These are phyloP conservation scores for Gandaritis pyraliata DNA, from an alignment of 2,888 invertebrate species.

Conservation along the genomic window DNA sequence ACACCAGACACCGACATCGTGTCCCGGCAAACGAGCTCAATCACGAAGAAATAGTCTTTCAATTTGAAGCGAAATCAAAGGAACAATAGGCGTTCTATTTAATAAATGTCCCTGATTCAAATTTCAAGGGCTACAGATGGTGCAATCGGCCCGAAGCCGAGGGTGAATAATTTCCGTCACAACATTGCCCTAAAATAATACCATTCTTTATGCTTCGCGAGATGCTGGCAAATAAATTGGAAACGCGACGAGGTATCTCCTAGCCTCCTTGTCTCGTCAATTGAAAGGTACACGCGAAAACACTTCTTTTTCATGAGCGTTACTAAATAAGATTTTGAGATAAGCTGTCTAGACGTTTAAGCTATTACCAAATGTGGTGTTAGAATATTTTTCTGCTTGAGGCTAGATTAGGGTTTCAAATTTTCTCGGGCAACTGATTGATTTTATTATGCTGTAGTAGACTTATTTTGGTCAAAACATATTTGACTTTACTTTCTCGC, in stretches of 20 bases:
- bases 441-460: background rate
- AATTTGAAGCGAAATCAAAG: constrained; percentile 58
- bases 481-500: background rate
- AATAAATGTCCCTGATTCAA: constrained; percentile 68
- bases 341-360: constrained; percentile 20
- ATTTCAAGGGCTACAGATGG: constrained; percentile 68
- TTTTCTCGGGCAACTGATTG: background rate
- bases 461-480: background rate
- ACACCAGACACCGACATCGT: constrained; percentile 32
- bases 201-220: constrained; percentile 54
- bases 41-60: constrained; percentile 47
- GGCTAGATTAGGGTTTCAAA: background rate
- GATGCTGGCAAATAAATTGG: constrained; percentile 60
- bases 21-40: constrained; percentile 40
- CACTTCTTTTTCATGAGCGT: constrained; percentile 43
- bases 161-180: constrained; percentile 68
- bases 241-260: constrained; percentile 43
- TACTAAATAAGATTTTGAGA: constrained; percentile 26
- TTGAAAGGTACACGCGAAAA: constrained; percentile 52
- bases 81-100: constrained; percentile 62
- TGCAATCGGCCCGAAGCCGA: constrained; percentile 54
- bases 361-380: constrained; percentile 6
- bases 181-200: constrained; percentile 60
- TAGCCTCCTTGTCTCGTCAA: constrained; percentile 28
- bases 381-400: constrained; percentile 7